phyloP scores from a whole-genome alignment of 2,113 vertebrate genomes.

The Nesoenas mayeri region DNA sequence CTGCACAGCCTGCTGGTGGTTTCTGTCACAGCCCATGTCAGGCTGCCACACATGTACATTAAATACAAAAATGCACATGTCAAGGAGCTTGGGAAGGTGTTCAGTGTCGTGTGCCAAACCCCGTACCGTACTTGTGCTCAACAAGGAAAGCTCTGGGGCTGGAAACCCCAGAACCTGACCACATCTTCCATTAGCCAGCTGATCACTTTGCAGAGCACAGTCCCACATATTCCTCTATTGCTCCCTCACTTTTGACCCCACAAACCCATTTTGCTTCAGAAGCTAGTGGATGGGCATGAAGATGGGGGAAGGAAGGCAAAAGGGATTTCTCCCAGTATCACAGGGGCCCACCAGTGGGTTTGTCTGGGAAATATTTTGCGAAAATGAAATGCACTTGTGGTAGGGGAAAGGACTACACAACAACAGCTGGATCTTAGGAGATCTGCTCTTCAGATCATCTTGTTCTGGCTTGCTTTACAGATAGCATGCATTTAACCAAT shows the following conservation, averaged over 20 bases:
- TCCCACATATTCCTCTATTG: background rate
- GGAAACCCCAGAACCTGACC: background rate
- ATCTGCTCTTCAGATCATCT: background rate
- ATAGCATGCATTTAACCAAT: background rate
- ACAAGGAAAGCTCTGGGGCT: background rate
- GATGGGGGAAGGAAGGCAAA: background rate
- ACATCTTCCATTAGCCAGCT: background rate
- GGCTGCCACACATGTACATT: background rate
- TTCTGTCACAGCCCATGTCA: background rate
- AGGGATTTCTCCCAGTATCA: background rate
- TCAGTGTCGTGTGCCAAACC: background rate
- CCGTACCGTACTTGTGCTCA: background rate
- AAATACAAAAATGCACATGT: background rate
- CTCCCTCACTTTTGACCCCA: background rate
- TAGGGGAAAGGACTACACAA: background rate
- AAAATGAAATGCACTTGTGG: background rate
- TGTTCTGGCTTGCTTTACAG: slow-evolving; percentile 8
- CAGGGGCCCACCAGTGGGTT: background rate
- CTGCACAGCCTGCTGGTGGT: background rate
- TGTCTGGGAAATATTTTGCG: background rate
- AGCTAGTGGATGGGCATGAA: background rate
- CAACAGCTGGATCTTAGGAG: background rate
- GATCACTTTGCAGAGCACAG: background rate
- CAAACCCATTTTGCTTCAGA: background rate
- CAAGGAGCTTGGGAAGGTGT: background rate